Conservation (phyloP, 2,113 vertebrate genomes). For the Clinocottus analis region DNA sequence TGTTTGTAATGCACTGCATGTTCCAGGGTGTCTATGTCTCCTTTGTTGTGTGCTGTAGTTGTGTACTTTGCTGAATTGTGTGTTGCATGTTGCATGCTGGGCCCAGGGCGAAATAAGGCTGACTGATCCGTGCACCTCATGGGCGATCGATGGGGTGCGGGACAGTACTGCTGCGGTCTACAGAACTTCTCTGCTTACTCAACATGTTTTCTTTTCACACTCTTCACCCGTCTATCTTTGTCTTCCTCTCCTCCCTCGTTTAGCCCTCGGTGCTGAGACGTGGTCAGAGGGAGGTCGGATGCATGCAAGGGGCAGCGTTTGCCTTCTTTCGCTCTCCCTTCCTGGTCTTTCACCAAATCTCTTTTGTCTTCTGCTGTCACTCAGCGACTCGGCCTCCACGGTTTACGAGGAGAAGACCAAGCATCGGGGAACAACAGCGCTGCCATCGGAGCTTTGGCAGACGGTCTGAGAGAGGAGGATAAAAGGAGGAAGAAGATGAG, state of each 20-base stretch:
- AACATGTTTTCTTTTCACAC: conserved; percentile 38
- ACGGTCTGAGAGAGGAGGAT: conserved; percentile 48
- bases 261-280: conserved; percentile 16
- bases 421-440: conserved; percentile 32
- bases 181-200: conserved; percentile 65
- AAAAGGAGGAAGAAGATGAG: conserved; percentile 48
- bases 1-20: neutral
- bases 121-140: conserved; percentile 49
- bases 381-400: conserved; percentile 45
- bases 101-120: conserved; percentile 32
- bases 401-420: conserved; percentile 40
- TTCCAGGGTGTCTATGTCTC: neutral
- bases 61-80: conserved; percentile 9
- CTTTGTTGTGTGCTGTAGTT: neutral
- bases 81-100: conserved; percentile 24
- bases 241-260: conserved; percentile 22
- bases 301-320: conserved; percentile 3
- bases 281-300: conserved; percentile 15
- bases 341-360: conserved; percentile 32
- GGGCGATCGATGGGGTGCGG: conserved; percentile 48
- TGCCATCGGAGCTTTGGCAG: conserved; percentile 44
- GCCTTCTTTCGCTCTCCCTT: conserved; percentile 16
- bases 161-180: conserved; percentile 56
- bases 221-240: conserved; percentile 25
- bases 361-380: conserved; percentile 48